A percentile compares a stretch with the other conserved stretches of the same genome.
These are phyloP conservation scores for Scaptomyza parva DNA, from an alignment of 2,888 invertebrate genomes.

Conservation along the genomic window DNA sequence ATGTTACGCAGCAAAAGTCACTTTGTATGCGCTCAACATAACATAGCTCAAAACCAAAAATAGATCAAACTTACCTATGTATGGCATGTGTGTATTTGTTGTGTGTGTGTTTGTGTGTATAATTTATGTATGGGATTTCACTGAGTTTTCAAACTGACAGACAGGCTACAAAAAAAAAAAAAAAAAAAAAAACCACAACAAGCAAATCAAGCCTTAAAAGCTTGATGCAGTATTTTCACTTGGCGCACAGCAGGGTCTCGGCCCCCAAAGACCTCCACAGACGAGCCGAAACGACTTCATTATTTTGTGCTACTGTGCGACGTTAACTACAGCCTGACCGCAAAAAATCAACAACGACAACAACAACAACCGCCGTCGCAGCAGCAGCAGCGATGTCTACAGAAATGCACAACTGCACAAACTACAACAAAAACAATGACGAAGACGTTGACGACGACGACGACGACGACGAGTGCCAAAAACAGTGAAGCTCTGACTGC, in stretches of 20 bases:
- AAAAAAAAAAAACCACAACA: conserved; percentile 10
- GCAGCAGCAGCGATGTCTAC: conserved; percentile 13
- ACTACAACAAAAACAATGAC: conserved; percentile 32
- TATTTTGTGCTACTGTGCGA: conserved; percentile 72
- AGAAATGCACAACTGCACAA: conserved; percentile 41
- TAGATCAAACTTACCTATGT: conserved; percentile 25
- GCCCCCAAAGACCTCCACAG: conserved; percentile 41
- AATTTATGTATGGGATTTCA: conserved; percentile 19
- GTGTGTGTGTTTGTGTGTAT: conserved; percentile 3
- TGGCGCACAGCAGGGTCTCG: conserved; percentile 48
- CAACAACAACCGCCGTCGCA: conserved; percentile 23
- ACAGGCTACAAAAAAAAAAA: conserved; percentile 3
- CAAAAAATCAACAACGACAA: conserved; percentile 53
- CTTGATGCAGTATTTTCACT: conserved; percentile 50
- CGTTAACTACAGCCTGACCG: conserved; percentile 42
- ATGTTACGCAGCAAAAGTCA: conserved; percentile 10
- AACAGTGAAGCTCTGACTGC: conserved; percentile 58
- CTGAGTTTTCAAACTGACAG: conserved; percentile 39
- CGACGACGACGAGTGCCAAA: conserved; percentile 52
- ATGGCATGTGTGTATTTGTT: conserved; percentile 8
- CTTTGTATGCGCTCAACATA: conserved; percentile 24
- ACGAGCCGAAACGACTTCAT: conserved; percentile 75
- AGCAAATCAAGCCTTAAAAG: conserved; percentile 42
- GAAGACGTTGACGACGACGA: conserved; percentile 1
- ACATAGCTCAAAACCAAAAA: conserved; percentile 29